These are phyloP conservation scores for Orchesella flavescens DNA, from an alignment of 2,888 invertebrate genomes.

Conservation along the genomic window DNA sequence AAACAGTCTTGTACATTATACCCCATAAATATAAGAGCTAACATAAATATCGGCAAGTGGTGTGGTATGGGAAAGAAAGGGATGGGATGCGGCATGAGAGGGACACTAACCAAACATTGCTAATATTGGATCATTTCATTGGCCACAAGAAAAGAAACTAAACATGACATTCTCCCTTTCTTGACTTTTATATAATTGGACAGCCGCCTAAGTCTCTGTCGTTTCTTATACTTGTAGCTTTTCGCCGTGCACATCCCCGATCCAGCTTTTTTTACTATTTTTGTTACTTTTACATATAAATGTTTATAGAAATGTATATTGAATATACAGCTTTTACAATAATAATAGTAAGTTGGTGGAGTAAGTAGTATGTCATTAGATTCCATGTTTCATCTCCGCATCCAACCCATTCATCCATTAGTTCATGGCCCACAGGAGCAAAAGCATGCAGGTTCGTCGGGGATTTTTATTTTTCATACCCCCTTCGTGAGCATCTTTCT, in stretches of 20 bases:
- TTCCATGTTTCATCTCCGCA: slow-evolving; percentile 18
- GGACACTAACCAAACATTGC: slow-evolving; percentile 1
- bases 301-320: neutral
- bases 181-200: slow-evolving; percentile 49
- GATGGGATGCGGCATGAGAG: neutral
- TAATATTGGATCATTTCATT: slow-evolving; percentile 2
- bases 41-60: neutral
- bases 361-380: slow-evolving; percentile 7
- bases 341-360: neutral
- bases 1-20: no score
- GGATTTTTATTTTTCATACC: neutral
- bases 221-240: neutral
- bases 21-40: no score
- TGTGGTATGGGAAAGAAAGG: neutral
- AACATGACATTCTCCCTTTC: slow-evolving; percentile 12
- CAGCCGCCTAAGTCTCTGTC: slow-evolving; percentile 9
- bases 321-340: no score
- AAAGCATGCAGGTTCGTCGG: slow-evolving; percentile 9
- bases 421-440: slow-evolving; percentile 31
- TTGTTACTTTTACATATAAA: neutral
- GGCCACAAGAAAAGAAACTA: slow-evolving; percentile 13
- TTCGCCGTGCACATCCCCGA: neutral
- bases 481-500: neutral
- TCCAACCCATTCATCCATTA: slow-evolving; percentile 26
- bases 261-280: neutral